Evolutionary conservation across 2,113 vertebrate genomes (phyloP).

Genomic region (Trogon melanurus): DNA sequence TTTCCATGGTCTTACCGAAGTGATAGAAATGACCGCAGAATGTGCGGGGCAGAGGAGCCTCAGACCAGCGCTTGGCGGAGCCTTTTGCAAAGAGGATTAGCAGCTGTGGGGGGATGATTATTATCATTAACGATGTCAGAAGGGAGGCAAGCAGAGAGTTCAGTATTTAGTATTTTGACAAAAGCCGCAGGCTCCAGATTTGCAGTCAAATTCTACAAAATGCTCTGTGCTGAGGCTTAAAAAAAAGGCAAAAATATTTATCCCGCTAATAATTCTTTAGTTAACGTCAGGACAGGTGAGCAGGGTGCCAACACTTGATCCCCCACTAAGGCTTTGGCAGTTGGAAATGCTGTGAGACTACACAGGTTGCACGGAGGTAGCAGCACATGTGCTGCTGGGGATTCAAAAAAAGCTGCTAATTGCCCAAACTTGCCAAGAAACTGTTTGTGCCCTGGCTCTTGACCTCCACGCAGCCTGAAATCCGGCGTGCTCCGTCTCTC

Average conservation of each 20-base stretch:
- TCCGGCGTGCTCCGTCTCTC: accelerated
- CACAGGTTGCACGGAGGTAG: background rate
- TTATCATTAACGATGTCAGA: conserved; percentile 35
- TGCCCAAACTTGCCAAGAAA: background rate
- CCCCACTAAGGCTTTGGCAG: background rate
- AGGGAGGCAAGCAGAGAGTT: background rate
- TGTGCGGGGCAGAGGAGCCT: background rate
- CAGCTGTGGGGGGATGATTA: conserved; percentile 29
- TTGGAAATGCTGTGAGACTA: background rate
- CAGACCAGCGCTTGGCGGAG: background rate
- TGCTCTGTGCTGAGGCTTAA: background rate
- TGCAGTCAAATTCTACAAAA: conserved; percentile 13
- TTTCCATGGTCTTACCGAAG: background rate
- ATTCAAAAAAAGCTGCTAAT: background rate
- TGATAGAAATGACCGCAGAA: conserved; percentile 4
- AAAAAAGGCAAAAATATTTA: background rate
- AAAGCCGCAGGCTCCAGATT: conserved; percentile 30
- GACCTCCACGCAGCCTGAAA: background rate
- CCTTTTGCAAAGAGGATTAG: conserved; percentile 35
- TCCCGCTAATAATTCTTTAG: background rate
- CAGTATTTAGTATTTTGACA: conserved; percentile 24
- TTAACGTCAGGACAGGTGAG: background rate
- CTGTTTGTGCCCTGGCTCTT: background rate
- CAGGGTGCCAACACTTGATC: background rate
- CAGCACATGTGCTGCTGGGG: background rate